Percentiles rank a stretch among this genome's conserved stretches.
Evolutionary conservation across 2,113 vertebrate species (phyloP).

Genomic region (human): GRCh38 chr1:219566501-219567000

Average conservation of each 20-base stretch:
- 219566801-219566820: neutral
- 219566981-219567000: slow-evolving; percentile 45
- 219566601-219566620: neutral
- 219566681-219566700: neutral
- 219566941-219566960: neutral
- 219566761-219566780: neutral
- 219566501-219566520: neutral
- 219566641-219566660: neutral
- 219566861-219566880: neutral
- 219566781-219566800: neutral
- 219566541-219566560: neutral
- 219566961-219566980: slow-evolving; percentile 55
- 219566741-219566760: neutral
- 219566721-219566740: neutral
- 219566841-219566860: neutral
- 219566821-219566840: neutral
- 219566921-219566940: neutral
- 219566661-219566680: neutral
- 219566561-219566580: neutral
- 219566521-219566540: neutral
- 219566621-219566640: neutral
- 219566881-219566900: neutral
- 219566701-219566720: neutral
- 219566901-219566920: neutral
- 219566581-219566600: neutral